Evolutionary conservation across 2,888 invertebrate genomes (phyloP).

Genomic region (Calliphora vomitoria): DNA sequence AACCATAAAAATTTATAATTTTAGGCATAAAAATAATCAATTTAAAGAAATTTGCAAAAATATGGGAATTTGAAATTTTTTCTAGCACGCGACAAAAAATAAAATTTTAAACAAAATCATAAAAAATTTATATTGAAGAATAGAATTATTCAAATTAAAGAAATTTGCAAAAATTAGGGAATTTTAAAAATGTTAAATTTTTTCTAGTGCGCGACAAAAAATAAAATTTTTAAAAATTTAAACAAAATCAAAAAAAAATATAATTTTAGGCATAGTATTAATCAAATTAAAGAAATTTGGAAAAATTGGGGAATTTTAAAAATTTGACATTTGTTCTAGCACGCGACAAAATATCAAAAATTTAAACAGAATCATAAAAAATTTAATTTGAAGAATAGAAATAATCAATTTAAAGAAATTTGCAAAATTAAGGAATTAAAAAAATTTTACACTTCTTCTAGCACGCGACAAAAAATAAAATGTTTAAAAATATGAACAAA

Average conservation of each 20-base stretch:
- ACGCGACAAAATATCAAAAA: not conserved
- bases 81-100: constrained; percentile 4
- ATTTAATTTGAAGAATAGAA: not conserved
- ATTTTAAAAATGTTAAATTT: no score
- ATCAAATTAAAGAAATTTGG: no score
- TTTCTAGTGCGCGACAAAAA: no score
- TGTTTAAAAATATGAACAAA: not conserved
- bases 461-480: not conserved
- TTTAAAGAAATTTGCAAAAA: not conserved
- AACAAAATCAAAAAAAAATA: no score
- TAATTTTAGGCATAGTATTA: no score
- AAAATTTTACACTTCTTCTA: not conserved
- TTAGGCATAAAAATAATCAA: not conserved
- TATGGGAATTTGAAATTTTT: not conserved
- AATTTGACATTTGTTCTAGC: constrained; percentile 1
- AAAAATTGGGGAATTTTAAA: no score
- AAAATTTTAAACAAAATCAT: no score
- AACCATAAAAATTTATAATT: not conserved
- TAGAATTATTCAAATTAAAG: no score
- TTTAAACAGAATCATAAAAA: not conserved
- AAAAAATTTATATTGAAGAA: no score
- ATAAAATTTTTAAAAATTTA: no score
- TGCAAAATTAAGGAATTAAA: not conserved
- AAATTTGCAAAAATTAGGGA: not conserved
- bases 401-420: not conserved